Evolutionary conservation across 2,113 vertebrate species (phyloP).

Genomic region (Podilymbus podiceps): DNA sequence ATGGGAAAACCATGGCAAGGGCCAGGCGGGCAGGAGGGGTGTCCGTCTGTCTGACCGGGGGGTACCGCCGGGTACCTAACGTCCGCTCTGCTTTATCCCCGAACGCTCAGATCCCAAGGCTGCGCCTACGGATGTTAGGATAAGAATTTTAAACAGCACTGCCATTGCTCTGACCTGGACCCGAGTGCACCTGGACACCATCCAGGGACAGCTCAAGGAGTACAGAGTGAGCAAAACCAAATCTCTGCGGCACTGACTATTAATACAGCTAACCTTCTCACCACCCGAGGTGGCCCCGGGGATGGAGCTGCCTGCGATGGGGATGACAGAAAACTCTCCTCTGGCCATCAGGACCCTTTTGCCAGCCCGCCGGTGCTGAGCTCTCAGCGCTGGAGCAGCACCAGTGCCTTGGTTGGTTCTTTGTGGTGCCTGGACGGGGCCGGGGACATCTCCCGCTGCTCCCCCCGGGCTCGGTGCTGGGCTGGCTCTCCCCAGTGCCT

Average conservation of each 20-base stretch:
- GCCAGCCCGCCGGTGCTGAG: neutral
- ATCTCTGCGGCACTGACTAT: neutral
- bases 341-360: neutral
- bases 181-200: conserved; percentile 82
- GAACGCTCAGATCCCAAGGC: conserved; percentile 83
- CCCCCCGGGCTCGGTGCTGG: neutral
- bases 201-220: conserved; percentile 92
- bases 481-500: neutral
- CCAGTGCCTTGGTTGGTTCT: neutral
- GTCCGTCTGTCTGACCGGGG: neutral
- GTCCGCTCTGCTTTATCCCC: neutral
- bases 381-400: neutral
- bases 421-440: neutral
- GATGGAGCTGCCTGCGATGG: neutral
- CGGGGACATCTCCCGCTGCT: rapidly evolving
- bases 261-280: conserved; percentile 14
- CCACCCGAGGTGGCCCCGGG: neutral
- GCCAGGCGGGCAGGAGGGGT: neutral
- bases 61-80: neutral
- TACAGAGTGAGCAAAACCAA: conserved; percentile 84
- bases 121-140: conserved; percentile 83
- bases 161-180: conserved; percentile 87
- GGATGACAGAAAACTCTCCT: conserved; percentile 33
- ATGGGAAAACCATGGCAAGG: rapidly evolving
- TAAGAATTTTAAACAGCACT: conserved; percentile 85